phyloP scores from a whole-genome alignment of 2,113 vertebrate genomes.

The Dinomys branickii region DNA sequence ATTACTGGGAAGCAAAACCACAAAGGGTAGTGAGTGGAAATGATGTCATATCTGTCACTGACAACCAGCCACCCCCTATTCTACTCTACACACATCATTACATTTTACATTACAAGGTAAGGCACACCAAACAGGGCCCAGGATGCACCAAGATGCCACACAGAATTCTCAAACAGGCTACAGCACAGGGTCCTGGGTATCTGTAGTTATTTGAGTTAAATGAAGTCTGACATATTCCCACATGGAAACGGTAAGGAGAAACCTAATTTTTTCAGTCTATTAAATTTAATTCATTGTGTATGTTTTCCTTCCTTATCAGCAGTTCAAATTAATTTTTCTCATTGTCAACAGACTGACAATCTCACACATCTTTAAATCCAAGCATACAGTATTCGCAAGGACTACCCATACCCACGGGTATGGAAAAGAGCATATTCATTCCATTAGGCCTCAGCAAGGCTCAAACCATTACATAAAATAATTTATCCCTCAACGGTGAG shows the following conservation, averaged over 20 bases:
- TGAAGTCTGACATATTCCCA: conserved; percentile 77
- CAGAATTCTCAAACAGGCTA: conserved; percentile 33
- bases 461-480: conserved; percentile 77
- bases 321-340: conserved; percentile 81
- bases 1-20: neutral
- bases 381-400: conserved; percentile 54
- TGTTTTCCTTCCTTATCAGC: conserved; percentile 69
- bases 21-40: neutral
- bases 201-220: conserved; percentile 69
- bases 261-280: conserved; percentile 80
- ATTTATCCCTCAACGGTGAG: conserved; percentile 72
- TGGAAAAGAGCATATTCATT: conserved; percentile 71
- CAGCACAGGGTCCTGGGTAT: neutral
- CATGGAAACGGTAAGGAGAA: conserved; percentile 67
- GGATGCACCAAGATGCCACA: neutral
- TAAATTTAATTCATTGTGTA: conserved; percentile 79
- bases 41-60: conserved; percentile 24
- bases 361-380: conserved; percentile 73
- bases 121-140: conserved; percentile 56
- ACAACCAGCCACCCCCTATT: conserved; percentile 53
- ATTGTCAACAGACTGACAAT: conserved; percentile 71
- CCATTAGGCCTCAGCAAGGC: conserved; percentile 62
- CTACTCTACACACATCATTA: conserved; percentile 75
- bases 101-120: conserved; percentile 76
- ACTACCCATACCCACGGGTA: conserved; percentile 59